Evolutionary conservation across 2,113 vertebrate species (phyloP).

Genomic region (Carassius carassius): DNA sequence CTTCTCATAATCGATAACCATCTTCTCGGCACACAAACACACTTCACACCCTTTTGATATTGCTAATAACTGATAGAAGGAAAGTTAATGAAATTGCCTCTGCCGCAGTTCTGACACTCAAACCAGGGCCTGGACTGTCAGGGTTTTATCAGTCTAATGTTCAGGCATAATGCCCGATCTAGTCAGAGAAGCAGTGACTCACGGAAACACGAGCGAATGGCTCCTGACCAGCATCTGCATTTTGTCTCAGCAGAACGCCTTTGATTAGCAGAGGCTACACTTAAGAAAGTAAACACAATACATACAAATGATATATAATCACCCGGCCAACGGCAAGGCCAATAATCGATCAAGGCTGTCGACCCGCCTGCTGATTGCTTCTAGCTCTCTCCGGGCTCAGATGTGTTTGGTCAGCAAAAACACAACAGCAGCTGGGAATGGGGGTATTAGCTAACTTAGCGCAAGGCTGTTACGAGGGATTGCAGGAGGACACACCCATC

Average conservation of each 20-base stretch:
- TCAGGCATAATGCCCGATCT: slow-evolving; percentile 27
- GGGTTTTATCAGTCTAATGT: slow-evolving; percentile 44
- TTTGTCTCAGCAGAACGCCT: slow-evolving; percentile 48
- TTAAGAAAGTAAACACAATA: slow-evolving; percentile 63
- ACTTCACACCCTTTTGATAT: slow-evolving; percentile 36
- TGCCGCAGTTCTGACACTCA: slow-evolving; percentile 16
- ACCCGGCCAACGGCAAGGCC: slow-evolving; percentile 27
- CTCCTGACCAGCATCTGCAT: slow-evolving; percentile 50
- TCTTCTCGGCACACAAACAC: slow-evolving; percentile 33
- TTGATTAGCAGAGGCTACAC: slow-evolving; percentile 52
- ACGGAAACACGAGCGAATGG: slow-evolving; percentile 28
- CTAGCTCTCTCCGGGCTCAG: not conserved
- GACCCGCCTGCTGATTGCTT: slow-evolving; percentile 48
- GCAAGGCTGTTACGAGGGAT: slow-evolving; percentile 28
- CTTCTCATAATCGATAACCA: slow-evolving; percentile 35
- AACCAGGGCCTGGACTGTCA: slow-evolving; percentile 20
- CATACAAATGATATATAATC: slow-evolving; percentile 64
- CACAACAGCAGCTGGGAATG: slow-evolving; percentile 30
- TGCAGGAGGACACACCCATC: not conserved
- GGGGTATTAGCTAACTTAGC: slow-evolving; percentile 52
- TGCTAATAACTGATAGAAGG: slow-evolving; percentile 38
- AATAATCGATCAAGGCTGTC: slow-evolving; percentile 57
- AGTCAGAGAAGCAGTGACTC: slow-evolving; percentile 43
- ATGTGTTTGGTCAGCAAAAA: slow-evolving; percentile 55
- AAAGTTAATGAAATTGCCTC: slow-evolving; percentile 41